Conservation (phyloP, 2,888 invertebrate genomes). For the Cancer borealis region DNA sequence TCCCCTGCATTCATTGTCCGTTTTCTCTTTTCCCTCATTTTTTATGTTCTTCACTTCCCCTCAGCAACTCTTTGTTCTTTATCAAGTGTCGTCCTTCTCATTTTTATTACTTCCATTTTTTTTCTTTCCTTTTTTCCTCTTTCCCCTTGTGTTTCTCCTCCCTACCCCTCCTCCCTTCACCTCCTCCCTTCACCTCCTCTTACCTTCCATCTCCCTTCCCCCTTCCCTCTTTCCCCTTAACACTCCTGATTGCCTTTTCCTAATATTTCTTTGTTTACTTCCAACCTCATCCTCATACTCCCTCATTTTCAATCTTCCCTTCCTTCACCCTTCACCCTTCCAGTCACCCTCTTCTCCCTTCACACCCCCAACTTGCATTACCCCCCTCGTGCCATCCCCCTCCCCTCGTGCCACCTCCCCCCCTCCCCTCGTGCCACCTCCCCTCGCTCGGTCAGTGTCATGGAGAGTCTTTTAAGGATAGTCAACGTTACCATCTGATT, state of each 20-base stretch:
- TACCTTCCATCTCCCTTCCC: not conserved
- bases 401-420: too few species aligned
- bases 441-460: not conserved
- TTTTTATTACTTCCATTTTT: too few species aligned
- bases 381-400: too few species aligned
- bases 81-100: too few species aligned
- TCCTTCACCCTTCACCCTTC: too few species aligned
- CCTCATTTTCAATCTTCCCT: too few species aligned
- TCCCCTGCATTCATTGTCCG: too few species aligned
- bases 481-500: not conserved
- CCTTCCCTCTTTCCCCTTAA: not conserved
- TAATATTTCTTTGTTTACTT: not conserved
- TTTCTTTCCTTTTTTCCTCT: not conserved
- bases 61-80: too few species aligned
- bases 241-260: not conserved
- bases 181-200: not conserved
- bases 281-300: not conserved
- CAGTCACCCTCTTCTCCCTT: too few species aligned
- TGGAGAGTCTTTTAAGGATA: not conserved
- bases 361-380: too few species aligned
- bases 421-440: not conserved
- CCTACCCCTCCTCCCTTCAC: not conserved
- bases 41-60: too few species aligned
- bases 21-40: too few species aligned
- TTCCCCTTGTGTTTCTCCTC: not conserved